Base-by-base conservation (phyloP, 1,140 invertebrate genomes). In the Cherax quadricarinatus region DNA sequence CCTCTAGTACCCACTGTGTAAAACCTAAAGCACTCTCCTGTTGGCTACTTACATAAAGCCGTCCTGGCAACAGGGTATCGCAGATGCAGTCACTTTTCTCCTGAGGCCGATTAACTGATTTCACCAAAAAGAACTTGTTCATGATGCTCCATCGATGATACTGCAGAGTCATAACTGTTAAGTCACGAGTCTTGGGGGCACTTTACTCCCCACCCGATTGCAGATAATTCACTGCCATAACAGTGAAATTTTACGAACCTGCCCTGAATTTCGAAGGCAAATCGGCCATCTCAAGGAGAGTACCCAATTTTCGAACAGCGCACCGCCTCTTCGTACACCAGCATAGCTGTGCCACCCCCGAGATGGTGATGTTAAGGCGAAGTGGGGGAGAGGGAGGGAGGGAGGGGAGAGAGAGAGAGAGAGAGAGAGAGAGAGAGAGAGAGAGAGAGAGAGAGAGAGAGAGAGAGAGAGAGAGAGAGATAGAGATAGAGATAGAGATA, bases 241-340 rank as follows among this genome's bases (percentile, higher is more conserved):
- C 70, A 75, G n/a, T 75, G 70, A 75, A 75, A 75, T 75, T 75
- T 75, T 75, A 75, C n/a, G 70, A 24, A 7, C 5, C 70, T 5
- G 6, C 70, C 70, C 70, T 30, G n/a, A 75, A 75, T 75, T 75
- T 30, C 70, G 24, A 75, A n/a, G 70, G 70, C n/a, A 75, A 75
- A 75, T 75, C n/a, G 24, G n/a, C 70, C 70, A 75, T 75, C 70
- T 21, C n/a, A 30, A 30, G 70, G 70, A 6, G 70, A 75, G n/a
- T 75, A 30, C 70, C 70, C 70, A 75, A 75, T 75, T 75, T 75
- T 75, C 70, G 70, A 75, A 30, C 70, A 30, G 70, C n/a, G 21
- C 6, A 75, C 70, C 9, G 62, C 24, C 70, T 75, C 21, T 30
- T 75, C 70, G 70, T 75, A 21, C n/a, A 75, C n/a, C 21, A 21